Evolutionary conservation across 2,797 vertebrate species (phyloP).

Genomic region (Chromis chromis): DNA sequence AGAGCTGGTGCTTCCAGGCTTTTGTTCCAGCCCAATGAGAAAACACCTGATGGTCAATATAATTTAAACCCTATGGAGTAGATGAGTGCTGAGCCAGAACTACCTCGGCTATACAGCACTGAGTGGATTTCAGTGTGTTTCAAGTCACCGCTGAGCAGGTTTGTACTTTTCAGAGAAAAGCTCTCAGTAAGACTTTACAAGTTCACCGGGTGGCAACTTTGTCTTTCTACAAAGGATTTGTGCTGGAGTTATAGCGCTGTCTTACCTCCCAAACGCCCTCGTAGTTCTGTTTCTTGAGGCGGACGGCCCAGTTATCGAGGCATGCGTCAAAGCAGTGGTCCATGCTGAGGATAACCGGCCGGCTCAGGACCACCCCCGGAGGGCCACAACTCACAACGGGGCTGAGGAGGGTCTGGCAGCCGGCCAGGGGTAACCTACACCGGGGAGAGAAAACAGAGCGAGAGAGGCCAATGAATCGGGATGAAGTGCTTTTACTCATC

Average conservation of each 20-base stretch:
- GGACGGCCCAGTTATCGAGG: conserved; percentile 96
- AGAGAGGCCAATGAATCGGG: conserved; percentile 31
- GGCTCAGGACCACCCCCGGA: conserved; percentile 94
- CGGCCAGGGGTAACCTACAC: conserved; percentile 93
- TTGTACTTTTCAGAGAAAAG: conserved; percentile 43
- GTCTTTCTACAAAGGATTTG: conserved; percentile 57
- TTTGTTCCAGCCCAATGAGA: conserved; percentile 64
- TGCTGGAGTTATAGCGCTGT: conserved; percentile 31
- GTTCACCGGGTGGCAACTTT: conserved; percentile 55
- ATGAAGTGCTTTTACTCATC: conserved; percentile 55
- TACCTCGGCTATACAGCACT: conserved; percentile 18
- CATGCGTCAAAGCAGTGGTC: conserved; percentile 96
- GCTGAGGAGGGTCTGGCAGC: conserved; percentile 97
- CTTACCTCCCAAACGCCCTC: conserved; percentile 98
- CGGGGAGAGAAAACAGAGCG: conserved; percentile 23
- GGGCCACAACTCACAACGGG: conserved; percentile 98
- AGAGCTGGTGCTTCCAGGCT: conserved; percentile 46
- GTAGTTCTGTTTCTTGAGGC: conserved; percentile 96
- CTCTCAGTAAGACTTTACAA: conserved; percentile 51
- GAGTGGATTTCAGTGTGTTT: conserved; percentile 33
- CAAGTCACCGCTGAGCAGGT: conserved; percentile 44
- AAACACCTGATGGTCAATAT: conserved; percentile 75
- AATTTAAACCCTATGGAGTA: conserved; percentile 65
- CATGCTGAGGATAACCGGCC: conserved; percentile 96
- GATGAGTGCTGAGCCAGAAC: conserved; percentile 41